phyloP scores from a whole-genome alignment of 2,888 invertebrate species.

The Bembecia ichneumoniformis region DNA sequence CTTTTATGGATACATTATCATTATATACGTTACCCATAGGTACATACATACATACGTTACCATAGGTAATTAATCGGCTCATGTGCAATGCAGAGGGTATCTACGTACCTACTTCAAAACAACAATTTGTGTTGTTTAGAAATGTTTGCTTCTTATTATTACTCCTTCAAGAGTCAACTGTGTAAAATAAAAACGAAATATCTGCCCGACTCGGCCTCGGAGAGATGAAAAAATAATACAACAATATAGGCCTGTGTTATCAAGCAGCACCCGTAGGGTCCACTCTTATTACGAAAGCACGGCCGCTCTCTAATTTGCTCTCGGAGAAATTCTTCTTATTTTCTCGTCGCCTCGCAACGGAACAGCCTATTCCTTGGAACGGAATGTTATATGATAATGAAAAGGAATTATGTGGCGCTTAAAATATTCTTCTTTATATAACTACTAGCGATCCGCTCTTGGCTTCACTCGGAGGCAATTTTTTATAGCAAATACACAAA shows the following conservation, averaged over 20 bases:
- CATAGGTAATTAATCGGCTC: too few species aligned
- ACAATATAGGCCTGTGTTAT: constrained; percentile 55
- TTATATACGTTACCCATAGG: too few species aligned
- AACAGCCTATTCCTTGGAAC: constrained; percentile 31
- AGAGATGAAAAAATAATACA: constrained; percentile 57
- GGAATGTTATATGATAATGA: constrained; percentile 6
- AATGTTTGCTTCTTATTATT: too few species aligned
- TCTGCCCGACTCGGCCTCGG: constrained; percentile 25
- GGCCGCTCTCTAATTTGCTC: constrained; percentile 55
- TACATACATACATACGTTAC: too few species aligned
- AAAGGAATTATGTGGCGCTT: constrained; percentile 7
- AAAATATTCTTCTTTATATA: background rate
- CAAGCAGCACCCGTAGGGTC: constrained; percentile 40
- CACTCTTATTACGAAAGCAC: constrained; percentile 50
- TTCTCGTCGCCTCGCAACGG: constrained; percentile 33
- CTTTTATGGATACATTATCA: too few species aligned
- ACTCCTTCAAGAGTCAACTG: too few species aligned
- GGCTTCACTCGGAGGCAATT: too few species aligned
- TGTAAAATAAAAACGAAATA: constrained; percentile 27
- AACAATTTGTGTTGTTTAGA: too few species aligned
- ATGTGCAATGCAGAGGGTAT: too few species aligned
- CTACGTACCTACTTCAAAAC: too few species aligned
- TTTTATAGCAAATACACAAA: too few species aligned
- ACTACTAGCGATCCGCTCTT: too few species aligned
- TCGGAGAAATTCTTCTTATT: constrained; percentile 46